phyloP scores from a whole-genome alignment of 2,113 vertebrate genomes.

The Cervus canadensis region DNA sequence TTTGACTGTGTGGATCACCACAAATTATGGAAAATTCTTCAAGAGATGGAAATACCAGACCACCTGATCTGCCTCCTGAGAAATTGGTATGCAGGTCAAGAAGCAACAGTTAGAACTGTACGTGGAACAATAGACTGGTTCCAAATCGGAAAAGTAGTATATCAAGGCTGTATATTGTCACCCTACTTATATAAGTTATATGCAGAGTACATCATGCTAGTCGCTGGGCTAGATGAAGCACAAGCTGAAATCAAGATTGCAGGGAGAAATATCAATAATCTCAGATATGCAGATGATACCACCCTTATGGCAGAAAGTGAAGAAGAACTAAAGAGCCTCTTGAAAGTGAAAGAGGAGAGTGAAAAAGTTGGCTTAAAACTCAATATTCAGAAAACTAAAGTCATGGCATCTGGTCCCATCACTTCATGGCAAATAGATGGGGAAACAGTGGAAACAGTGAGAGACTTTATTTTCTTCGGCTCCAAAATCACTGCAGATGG shows the following conservation, averaged over 20 bases:
- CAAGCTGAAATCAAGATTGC: neutral
- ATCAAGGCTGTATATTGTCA: neutral
- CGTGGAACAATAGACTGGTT: neutral
- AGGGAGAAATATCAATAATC: neutral
- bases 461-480: neutral
- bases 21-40: neutral
- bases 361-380: neutral
- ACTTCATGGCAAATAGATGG: neutral
- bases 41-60: neutral
- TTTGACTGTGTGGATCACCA: neutral
- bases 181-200: neutral
- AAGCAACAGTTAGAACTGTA: neutral
- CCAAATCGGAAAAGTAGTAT: neutral
- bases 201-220: neutral
- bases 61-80: neutral
- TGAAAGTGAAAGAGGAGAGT: neutral
- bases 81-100: neutral
- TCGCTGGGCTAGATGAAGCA: neutral
- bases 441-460: neutral
- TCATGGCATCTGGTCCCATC: neutral
- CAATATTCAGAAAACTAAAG: neutral
- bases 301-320: neutral
- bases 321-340: neutral
- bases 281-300: neutral
- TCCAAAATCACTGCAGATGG: neutral